Evolutionary conservation across 2,113 vertebrate species (phyloP), one percentile per base, ranked within the genome.

Genomic region (Hemiscyllium ocellatum): DNA sequence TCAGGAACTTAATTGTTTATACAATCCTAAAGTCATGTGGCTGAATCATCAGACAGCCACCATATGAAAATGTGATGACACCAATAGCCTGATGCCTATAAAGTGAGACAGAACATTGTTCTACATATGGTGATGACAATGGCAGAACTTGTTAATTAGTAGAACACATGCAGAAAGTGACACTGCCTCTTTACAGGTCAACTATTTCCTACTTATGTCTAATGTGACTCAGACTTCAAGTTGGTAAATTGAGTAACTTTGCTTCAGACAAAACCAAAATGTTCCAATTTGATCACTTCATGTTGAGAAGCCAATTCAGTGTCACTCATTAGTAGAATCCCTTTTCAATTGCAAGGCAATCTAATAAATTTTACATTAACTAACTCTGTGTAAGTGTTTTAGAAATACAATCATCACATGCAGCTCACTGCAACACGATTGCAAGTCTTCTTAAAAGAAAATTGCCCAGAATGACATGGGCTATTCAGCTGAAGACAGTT

Each of bases 281-380:
- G 8, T 3, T 72, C 93, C 66, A 70, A 95, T 72, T 29, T 69
- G n/a, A 50, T 72, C 93, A 95, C 66, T 95, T 95, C 61, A 47
- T 72, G 66, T 72, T 24, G 0, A 66, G 66, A 95, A 47, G 66
- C 68, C 42, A 95, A 95, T 93, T 95, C 93, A 95, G 70, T 95
- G 65, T 26, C 24, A 72, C 93, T 93, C 56, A 17, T 93, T 66
- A 93, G 37, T n/a, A 68, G 89, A 22, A 37, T 93, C 89, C 61
- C 61, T 93, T 93, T 93, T 95, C 93, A 95, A 70, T 95, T 95
- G 50, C 42, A 26, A 42, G 93, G 26, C 65, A 70, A 95, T 24
- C 65, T 72, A 95, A 95, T 72, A 47, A 50, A 95, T 69, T 47
- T 69, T 72, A 95, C 93, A 72, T 95, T 70, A 72, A 72, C 42